phyloP scores from a whole-genome alignment of 2,888 invertebrate species.

The Phragmatobia fuliginosa region DNA sequence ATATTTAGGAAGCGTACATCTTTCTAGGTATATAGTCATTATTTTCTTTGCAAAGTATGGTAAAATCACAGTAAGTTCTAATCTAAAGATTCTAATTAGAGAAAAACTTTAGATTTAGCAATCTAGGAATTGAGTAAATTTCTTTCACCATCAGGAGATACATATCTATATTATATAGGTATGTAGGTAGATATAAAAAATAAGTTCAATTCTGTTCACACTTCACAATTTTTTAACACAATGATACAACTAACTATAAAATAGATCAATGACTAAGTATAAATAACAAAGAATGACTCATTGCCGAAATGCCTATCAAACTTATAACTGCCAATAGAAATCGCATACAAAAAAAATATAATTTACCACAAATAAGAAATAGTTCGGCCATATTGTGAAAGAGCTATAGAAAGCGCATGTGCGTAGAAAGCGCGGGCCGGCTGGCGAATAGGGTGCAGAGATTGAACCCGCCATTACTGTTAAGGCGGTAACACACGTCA shows the following conservation, averaged over 20 bases:
- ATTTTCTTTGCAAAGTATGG: too few relatives aligned
- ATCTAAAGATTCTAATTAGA: too few relatives aligned
- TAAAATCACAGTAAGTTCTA: too few relatives aligned
- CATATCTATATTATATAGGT: too few relatives aligned
- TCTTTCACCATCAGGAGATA: background rate
- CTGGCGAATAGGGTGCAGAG: constrained; percentile 67
- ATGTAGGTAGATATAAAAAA: background rate
- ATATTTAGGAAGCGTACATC: too few relatives aligned
- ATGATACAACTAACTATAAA: background rate
- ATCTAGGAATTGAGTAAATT: too few relatives aligned
- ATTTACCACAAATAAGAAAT: background rate
- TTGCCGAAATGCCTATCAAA: background rate
- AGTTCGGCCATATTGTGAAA: constrained; percentile 64
- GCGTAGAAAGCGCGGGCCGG: constrained; percentile 64
- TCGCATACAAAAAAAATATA: background rate
- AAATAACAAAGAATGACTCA: background rate
- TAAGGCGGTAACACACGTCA: constrained; percentile 69
- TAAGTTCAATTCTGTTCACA: background rate
- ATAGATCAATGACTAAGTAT: too few relatives aligned
- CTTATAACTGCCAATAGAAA: background rate
- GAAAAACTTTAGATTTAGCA: background rate
- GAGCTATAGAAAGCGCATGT: constrained; percentile 67
- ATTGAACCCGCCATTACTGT: constrained; percentile 69
- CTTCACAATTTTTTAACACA: background rate
- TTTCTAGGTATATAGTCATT: too few relatives aligned